Evolutionary conservation across 2,888 invertebrate genomes (phyloP).

Genomic region (Hirtodrosophila cameraria): DNA sequence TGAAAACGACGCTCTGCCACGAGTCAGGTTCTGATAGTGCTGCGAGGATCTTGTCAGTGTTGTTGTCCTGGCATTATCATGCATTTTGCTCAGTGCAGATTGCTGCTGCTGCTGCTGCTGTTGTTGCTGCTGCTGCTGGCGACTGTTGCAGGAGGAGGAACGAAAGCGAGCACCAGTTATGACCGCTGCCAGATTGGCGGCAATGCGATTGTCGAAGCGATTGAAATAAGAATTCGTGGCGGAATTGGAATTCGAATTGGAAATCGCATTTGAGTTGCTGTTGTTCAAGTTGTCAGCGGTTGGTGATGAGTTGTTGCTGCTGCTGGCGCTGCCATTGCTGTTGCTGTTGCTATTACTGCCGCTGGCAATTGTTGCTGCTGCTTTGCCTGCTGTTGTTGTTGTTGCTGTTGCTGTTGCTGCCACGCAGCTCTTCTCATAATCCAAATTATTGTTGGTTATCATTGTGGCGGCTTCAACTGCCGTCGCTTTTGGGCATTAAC

Average conservation of each 20-base stretch:
- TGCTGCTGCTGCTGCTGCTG: conserved; percentile 3
- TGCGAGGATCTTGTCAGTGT: conserved; percentile 25
- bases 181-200: conserved; percentile 79
- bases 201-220: conserved; percentile 81
- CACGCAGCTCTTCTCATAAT: conserved; percentile 78
- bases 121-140: conserved; percentile 39
- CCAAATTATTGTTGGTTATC: conserved; percentile 83
- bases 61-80: conserved; percentile 29
- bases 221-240: conserved; percentile 77
- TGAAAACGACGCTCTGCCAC: conserved; percentile 24
- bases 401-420: conserved; percentile 24
- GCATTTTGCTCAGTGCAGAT: conserved; percentile 12
- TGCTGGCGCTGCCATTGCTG: conserved; percentile 55
- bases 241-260: conserved; percentile 40
- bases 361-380: conserved; percentile 16
- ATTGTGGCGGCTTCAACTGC: conserved; percentile 60
- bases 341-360: conserved; percentile 30
- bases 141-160: conserved; percentile 74
- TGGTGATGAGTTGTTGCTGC: conserved; percentile 68
- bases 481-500: conserved; percentile 73
- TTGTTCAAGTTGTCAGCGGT: conserved; percentile 67
- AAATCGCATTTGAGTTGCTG: conserved; percentile 54
- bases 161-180: conserved; percentile 77
- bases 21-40: conserved; percentile 33
- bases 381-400: conserved; percentile 32